These are phyloP conservation scores for Syrista parreyssii DNA, from an alignment of 2,888 invertebrate genomes.

Conservation along the genomic window DNA sequence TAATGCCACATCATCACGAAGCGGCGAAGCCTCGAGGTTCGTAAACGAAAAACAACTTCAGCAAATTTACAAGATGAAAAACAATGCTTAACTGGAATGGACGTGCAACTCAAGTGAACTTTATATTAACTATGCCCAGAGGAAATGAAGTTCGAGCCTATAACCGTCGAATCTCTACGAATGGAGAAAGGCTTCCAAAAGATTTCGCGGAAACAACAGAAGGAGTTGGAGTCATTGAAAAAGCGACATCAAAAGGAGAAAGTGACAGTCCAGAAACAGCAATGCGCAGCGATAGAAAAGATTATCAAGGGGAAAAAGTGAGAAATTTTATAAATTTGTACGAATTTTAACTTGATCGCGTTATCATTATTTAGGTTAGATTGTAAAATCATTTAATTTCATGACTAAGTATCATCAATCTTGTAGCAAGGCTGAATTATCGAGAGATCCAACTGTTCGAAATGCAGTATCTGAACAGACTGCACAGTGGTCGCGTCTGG, in stretches of 20 bases:
- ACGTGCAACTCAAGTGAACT: background rate
- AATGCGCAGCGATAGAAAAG: constrained; percentile 92
- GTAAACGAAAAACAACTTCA: background rate
- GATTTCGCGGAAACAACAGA: constrained; percentile 93
- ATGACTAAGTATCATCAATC: background rate
- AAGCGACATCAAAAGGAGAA: constrained; percentile 96
- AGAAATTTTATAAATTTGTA: constrained; percentile 45
- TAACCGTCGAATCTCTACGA: constrained; percentile 87
- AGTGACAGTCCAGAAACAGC: constrained; percentile 87
- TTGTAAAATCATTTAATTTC: background rate
- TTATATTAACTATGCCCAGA: constrained; percentile 36
- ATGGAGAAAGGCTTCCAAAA: constrained; percentile 94
- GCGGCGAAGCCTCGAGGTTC: constrained; percentile 58
- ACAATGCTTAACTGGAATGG: background rate
- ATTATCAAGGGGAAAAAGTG: constrained; percentile 94
- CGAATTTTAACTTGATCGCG: background rate
- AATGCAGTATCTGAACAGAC: constrained; percentile 93
- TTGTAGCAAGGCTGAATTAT: constrained; percentile 82
- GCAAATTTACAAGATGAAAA: background rate
- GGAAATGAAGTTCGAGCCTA: constrained; percentile 85
- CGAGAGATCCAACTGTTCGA: constrained; percentile 81
- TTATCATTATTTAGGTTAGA: background rate
- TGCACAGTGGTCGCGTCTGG: constrained; percentile 92
- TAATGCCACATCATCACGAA: constrained; percentile 50
- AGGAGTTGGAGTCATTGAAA: constrained; percentile 90